Evolutionary conservation across 2,888 invertebrate genomes (phyloP).

Genomic region (Beris morrisii): DNA sequence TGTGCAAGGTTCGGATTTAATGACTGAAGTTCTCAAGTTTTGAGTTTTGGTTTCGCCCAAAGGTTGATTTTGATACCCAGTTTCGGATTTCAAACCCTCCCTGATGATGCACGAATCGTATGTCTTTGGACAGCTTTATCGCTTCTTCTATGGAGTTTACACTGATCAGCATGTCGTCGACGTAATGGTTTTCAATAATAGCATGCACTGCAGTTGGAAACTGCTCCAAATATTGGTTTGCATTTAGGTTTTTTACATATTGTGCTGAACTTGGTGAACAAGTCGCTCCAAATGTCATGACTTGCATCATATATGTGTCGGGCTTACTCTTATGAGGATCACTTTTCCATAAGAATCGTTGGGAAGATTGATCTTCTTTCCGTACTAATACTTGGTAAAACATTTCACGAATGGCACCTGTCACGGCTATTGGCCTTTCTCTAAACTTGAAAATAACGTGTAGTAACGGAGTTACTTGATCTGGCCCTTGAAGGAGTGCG

Average conservation of each 20-base stretch:
- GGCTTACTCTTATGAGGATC: slow-evolving; percentile 25
- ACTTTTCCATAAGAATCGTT: slow-evolving; percentile 45
- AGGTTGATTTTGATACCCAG: slow-evolving; percentile 38
- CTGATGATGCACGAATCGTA: slow-evolving; percentile 10
- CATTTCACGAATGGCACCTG: slow-evolving; percentile 44
- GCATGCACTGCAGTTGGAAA: slow-evolving; percentile 38
- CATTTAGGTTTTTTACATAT: slow-evolving; percentile 39
- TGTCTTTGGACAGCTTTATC: too few relatives aligned
- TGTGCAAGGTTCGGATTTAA: slow-evolving; percentile 1
- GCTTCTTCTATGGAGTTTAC: too few relatives aligned
- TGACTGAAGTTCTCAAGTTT: not conserved
- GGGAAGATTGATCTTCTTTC: slow-evolving; percentile 43
- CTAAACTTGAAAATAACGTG: slow-evolving; percentile 50
- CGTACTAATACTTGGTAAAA: slow-evolving; percentile 31
- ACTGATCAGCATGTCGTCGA: slow-evolving; percentile 28
- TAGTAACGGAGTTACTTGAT: slow-evolving; percentile 45
- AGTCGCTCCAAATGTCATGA: slow-evolving; percentile 35
- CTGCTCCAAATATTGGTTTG: slow-evolving; percentile 32
- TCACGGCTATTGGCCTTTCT: slow-evolving; percentile 46
- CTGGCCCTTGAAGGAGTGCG: slow-evolving; percentile 46
- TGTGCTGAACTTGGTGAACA: slow-evolving; percentile 31
- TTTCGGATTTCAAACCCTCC: slow-evolving; percentile 40
- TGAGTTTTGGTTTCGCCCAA: too few relatives aligned
- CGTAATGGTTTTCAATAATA: slow-evolving; percentile 36
- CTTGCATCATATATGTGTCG: slow-evolving; percentile 38